These are phyloP conservation scores for Heterodera filipjevi DNA, from an alignment of 2,888 invertebrate species.

Conservation along the genomic window DNA sequence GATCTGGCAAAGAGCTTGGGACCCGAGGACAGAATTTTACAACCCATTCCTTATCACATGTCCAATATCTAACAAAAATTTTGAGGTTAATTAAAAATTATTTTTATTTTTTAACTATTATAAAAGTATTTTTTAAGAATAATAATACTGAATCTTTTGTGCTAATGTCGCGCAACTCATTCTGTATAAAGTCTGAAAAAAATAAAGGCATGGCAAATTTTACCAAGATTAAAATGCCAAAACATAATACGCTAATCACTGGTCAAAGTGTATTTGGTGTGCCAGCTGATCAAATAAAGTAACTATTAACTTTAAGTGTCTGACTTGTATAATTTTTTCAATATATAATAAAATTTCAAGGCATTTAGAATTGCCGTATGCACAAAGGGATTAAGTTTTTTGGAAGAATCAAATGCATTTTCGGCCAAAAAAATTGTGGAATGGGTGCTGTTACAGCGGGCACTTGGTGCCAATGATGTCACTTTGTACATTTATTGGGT, in stretches of 20 bases:
- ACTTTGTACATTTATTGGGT: slow-evolving; percentile 79
- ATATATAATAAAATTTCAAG: no score
- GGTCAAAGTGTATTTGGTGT: background rate
- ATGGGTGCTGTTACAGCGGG: slow-evolving; percentile 85
- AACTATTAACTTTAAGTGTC: background rate
- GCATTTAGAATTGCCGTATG: slow-evolving; percentile 72
- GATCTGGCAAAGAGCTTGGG: slow-evolving; percentile 65
- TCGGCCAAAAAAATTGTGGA: slow-evolving; percentile 73
- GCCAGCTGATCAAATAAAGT: background rate
- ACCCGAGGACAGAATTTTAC: slow-evolving; percentile 52
- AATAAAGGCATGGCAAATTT: background rate
- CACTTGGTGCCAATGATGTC: slow-evolving; percentile 77
- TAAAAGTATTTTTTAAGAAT: slow-evolving; percentile 6
- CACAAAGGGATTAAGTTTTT: slow-evolving; percentile 85
- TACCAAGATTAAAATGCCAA: background rate
- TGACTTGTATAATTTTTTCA: no score
- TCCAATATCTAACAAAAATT: slow-evolving; percentile 45
- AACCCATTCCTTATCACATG: slow-evolving; percentile 55
- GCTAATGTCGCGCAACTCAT: slow-evolving; percentile 2
- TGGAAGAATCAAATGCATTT: slow-evolving; percentile 67
- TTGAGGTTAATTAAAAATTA: slow-evolving; percentile 32
- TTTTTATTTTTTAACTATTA: background rate
- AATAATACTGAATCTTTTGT: background rate
- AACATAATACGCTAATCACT: background rate
- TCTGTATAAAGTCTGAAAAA: background rate